Percentiles rank a stretch among this genome's conserved stretches.
These are phyloP conservation scores for Gymnopithys bicolor DNA, from an alignment of 2,797 vertebrate species.

Conservation along the genomic window DNA sequence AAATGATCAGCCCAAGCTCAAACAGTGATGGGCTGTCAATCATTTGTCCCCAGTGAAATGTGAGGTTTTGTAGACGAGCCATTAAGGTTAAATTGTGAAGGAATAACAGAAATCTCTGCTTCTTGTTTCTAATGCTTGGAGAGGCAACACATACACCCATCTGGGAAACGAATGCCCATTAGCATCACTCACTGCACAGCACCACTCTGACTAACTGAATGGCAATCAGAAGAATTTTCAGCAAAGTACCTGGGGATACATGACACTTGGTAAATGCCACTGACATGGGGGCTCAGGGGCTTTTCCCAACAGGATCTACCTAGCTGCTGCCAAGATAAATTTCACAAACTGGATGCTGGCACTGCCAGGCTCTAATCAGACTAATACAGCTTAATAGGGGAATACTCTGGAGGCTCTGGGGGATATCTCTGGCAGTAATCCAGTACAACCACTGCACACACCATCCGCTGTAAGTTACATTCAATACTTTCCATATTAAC, in stretches of 20 bases:
- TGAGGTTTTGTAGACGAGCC: background rate
- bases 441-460: background rate
- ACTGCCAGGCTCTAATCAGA: constrained; percentile 44
- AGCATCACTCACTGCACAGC: background rate
- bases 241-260: background rate
- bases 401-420: constrained; percentile 32
- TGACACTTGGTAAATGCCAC: background rate
- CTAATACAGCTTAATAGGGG: constrained; percentile 14
- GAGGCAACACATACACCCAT: background rate
- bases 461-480: background rate
- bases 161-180: constrained; percentile 33
- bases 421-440: constrained; percentile 31
- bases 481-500: constrained; percentile 44
- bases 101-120: background rate
- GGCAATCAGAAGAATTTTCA: constrained; percentile 1
- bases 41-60: background rate
- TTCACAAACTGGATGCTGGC: background rate
- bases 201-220: background rate
- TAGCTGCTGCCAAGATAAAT: constrained; percentile 47
- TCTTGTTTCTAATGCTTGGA: background rate
- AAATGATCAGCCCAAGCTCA: background rate
- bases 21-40: background rate
- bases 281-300: constrained; percentile 32
- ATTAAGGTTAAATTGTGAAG: background rate
- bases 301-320: constrained; percentile 26